Evolutionary conservation across 2,888 invertebrate genomes (phyloP).

Genomic region (Flexamia atlantica): DNA sequence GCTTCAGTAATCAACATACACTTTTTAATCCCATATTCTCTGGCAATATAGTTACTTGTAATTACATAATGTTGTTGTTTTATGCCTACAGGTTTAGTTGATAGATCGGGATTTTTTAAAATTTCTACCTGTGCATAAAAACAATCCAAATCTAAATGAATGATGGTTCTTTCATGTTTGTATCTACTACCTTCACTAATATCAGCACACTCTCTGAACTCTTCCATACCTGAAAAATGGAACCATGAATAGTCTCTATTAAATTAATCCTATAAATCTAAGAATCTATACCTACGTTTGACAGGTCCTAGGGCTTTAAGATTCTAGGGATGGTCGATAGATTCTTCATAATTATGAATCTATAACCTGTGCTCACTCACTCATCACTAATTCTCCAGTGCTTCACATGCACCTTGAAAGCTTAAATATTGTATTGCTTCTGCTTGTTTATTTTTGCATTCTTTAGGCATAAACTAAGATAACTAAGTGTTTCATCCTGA

Average conservation of each 20-base stretch:
- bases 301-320: no score
- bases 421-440: no score
- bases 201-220: slow-evolving; percentile 51
- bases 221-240: slow-evolving; percentile 57
- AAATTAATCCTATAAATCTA: no score
- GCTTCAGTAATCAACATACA: slow-evolving; percentile 89
- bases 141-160: slow-evolving; percentile 90
- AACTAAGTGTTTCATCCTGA: no score
- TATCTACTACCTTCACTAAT: slow-evolving; percentile 22
- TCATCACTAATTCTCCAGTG: no score
- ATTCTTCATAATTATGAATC: neutral
- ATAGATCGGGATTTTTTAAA: slow-evolving; percentile 83
- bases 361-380: no score
- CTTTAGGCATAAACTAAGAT: no score
- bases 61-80: slow-evolving; percentile 92
- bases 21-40: slow-evolving; percentile 86
- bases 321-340: no score
- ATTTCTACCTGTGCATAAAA: slow-evolving; percentile 94
- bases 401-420: no score
- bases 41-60: slow-evolving; percentile 90
- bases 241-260: neutral
- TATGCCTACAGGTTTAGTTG: slow-evolving; percentile 85
- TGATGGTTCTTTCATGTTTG: slow-evolving; percentile 82
- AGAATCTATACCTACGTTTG: no score
- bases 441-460: no score